Base-by-base conservation (phyloP, 1,140 invertebrate species). In the Hycleus cichorii region DNA sequence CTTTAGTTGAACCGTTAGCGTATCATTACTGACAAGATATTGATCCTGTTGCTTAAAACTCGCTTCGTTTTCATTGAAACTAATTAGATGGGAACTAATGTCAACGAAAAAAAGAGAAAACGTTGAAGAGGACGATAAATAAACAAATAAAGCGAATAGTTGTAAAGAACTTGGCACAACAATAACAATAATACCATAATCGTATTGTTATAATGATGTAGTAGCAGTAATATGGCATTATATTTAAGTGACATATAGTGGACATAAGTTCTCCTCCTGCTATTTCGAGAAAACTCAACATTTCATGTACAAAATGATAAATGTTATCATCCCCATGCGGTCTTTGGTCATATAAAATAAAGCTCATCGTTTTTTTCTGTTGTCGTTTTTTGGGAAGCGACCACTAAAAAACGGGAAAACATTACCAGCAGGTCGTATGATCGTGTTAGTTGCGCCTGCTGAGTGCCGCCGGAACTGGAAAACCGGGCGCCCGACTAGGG, bases 401-500 rank as follows among this genome's bases (percentile, higher is more conserved):
- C 47, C 58, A 65, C 65, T 65, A 67, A 67, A 64, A 66, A 65
- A 67, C 69, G 65, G 69, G 69, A 70, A 70, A 70, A 69, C 69
- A 70, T 69, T 70, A 70, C 67, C 69, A 70, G 67, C 67, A 70
- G 69, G 67, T 70, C 67, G 67, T 61, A 64, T 69, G 69, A 70
- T 69, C 66, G 66, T 57, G 68, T 69, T 69, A 69, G 68, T 55
- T 51, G 57, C 59, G 60, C 52, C 61, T 61, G 65, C 53, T 60
- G 65, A 62, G 60, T 64, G 59, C 53, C 53, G 53, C 62, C 64
- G 66, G 64, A 68, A 62, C 56, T 59, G 54, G 64, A 58, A 62
- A 66, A 56, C 55, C 58, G 47, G 57, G 46, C 39, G 39, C 55
- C 32, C 4, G 4, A 32, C 32, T 32, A 1, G 32, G 32, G 32